Evolutionary conservation across 2,797 vertebrate species (phyloP), one percentile per base, ranked within the genome.

Genomic region (Danio kyathit): DNA sequence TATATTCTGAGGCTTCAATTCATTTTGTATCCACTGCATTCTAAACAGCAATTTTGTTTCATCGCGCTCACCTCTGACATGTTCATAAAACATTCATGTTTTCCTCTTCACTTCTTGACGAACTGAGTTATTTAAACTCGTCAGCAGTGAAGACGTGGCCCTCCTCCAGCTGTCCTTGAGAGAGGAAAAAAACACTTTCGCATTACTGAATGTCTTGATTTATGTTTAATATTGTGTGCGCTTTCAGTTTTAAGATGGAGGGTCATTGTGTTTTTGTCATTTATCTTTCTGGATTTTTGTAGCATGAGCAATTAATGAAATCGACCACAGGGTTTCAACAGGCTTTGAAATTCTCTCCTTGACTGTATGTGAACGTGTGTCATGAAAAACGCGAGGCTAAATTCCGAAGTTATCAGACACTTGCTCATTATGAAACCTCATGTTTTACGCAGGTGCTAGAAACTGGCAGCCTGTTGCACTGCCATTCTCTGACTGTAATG

Each of bases 401-500:
- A 79, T 60, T 74, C 54, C 79, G 40, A 81, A 80, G 13, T 21
- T 19, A 21, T 16, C 59, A n/a, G 14, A 43, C 67, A 29, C 44
- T 79, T 19, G 29, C 38, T 71, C 63, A 70, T 77, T 74, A 78
- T 9, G 16, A 67, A 82, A 10, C 44, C 65, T 82, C 38, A 44
- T 82, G 51, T 59, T 71, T 74, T 61, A 12, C 19, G 21, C 85
- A 82, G 61, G 85, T 76, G 85, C 69, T 60, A 54, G 54, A 76
- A 82, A 60, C 65, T 70, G 71, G 51, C 54, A 14, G 16, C 21
- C 21, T 46, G 46, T 59, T 13, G 40, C n/a, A 61, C 44, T 56
- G 49, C 17, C 67, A 21, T 79, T 63, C 12, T 63, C 14, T 63
- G 38, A 63, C 73, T 65, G 29, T 71, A 83, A 83, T 75, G 74